Percentiles rank a stretch among this genome's conserved stretches.
phyloP scores from a whole-genome alignment of 2,113 vertebrate species.

The Crotalus horridus region DNA sequence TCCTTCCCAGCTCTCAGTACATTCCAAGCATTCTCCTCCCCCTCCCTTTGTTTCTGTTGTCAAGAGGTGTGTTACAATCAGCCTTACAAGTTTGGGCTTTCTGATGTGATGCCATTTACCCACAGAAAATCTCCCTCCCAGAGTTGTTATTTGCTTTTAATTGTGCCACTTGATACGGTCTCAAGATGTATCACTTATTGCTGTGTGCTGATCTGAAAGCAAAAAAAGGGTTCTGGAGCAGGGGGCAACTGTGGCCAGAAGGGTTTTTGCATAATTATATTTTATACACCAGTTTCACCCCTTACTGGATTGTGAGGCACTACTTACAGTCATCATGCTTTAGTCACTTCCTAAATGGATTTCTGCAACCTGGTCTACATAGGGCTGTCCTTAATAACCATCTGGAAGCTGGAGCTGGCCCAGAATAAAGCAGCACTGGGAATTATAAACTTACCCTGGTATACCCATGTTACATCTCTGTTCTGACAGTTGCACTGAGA shows the following conservation, averaged over 20 bases:
- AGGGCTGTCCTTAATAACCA: background rate
- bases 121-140: background rate
- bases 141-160: background rate
- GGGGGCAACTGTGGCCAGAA: background rate
- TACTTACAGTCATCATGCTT: background rate
- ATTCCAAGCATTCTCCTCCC: too few relatives aligned
- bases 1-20: too few relatives aligned
- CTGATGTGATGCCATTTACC: background rate
- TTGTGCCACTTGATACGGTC: background rate
- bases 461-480: background rate
- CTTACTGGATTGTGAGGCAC: background rate
- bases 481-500: background rate
- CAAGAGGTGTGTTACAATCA: too few relatives aligned
- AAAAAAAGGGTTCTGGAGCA: background rate
- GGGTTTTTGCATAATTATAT: background rate
- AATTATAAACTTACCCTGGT: background rate
- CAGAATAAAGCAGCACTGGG: background rate
- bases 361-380: background rate
- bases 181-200: background rate
- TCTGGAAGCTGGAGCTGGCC: background rate
- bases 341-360: background rate
- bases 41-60: too few relatives aligned
- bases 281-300: background rate
- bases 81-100: background rate
- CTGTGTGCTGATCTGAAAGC: background rate